Percentiles rank a stretch among this genome's conserved stretches.
These are phyloP conservation scores for Heliconius ethilla DNA, from an alignment of 2,888 invertebrate genomes.

Conservation along the genomic window DNA sequence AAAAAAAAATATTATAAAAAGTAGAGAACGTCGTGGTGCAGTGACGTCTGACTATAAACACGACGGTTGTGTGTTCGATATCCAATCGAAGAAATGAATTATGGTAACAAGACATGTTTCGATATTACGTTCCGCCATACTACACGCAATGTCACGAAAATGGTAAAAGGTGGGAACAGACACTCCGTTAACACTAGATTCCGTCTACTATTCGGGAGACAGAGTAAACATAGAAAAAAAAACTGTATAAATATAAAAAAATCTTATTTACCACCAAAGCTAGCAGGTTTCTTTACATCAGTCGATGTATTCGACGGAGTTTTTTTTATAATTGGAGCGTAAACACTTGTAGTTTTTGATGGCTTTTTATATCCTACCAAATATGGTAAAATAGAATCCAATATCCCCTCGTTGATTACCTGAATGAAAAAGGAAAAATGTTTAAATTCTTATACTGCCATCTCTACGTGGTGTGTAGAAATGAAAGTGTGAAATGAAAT, in stretches of 20 bases:
- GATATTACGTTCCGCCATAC: not conserved
- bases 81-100: no score
- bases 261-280: slow-evolving; percentile 70
- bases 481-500: not conserved
- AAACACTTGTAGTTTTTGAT: slow-evolving; percentile 76
- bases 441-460: slow-evolving; percentile 33
- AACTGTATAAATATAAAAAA: not conserved
- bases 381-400: slow-evolving; percentile 91
- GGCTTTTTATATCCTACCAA: slow-evolving; percentile 83
- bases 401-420: slow-evolving; percentile 89
- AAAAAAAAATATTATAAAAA: no score
- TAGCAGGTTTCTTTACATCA: slow-evolving; percentile 78
- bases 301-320: slow-evolving; percentile 54
- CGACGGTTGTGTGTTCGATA: not conserved
- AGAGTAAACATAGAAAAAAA: not conserved
- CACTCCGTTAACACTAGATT: not conserved
- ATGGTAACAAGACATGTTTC: not conserved
- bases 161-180: not conserved
- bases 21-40: no score
- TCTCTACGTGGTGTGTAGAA: not conserved
- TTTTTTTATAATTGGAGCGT: slow-evolving; percentile 82
- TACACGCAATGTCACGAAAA: not conserved
- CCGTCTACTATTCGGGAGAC: no score
- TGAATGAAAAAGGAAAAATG: slow-evolving; percentile 67
- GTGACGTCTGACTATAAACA: not conserved